Evolutionary conservation across 2,888 invertebrate genomes (phyloP).

Genomic region (Xestia c-nigrum): DNA sequence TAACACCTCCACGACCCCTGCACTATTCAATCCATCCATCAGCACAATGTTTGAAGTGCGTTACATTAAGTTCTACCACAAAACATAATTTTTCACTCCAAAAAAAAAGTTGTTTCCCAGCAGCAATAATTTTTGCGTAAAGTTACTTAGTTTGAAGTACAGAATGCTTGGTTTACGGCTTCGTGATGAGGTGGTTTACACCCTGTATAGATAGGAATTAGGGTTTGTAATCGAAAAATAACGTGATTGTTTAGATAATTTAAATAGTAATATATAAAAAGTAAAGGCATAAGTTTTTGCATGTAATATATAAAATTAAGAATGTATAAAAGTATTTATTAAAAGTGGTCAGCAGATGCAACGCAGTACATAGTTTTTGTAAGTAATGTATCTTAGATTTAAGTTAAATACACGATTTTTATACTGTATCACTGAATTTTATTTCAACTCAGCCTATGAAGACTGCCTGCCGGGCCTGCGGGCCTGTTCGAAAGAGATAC

Average conservation of each 20-base stretch:
- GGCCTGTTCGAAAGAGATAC: too few relatives aligned
- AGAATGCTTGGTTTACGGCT: too few relatives aligned
- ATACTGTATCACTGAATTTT: constrained; percentile 37
- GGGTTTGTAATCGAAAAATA: constrained; percentile 4
- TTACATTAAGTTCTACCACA: too few relatives aligned
- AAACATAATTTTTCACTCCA: too few relatives aligned
- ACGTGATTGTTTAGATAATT: constrained; percentile 1
- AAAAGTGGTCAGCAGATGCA: constrained; percentile 26
- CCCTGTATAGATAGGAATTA: background rate
- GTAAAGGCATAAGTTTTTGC: background rate
- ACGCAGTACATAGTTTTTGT: constrained; percentile 47
- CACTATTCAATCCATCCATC: too few relatives aligned
- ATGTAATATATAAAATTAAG: background rate
- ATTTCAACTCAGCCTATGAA: background rate
- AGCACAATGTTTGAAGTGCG: too few relatives aligned
- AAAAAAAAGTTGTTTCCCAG: too few relatives aligned
- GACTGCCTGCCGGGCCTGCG: too few relatives aligned
- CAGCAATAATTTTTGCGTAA: too few relatives aligned
- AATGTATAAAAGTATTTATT: constrained; percentile 34
- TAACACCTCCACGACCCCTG: too few relatives aligned
- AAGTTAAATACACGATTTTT: constrained; percentile 60
- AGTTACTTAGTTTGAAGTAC: too few relatives aligned
- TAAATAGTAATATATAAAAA: background rate
- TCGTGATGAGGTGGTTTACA: too few relatives aligned
- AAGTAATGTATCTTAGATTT: constrained; percentile 47